Evolutionary conservation across 2,797 vertebrate genomes (phyloP).

Genomic region (Phoeniculus purpureus): DNA sequence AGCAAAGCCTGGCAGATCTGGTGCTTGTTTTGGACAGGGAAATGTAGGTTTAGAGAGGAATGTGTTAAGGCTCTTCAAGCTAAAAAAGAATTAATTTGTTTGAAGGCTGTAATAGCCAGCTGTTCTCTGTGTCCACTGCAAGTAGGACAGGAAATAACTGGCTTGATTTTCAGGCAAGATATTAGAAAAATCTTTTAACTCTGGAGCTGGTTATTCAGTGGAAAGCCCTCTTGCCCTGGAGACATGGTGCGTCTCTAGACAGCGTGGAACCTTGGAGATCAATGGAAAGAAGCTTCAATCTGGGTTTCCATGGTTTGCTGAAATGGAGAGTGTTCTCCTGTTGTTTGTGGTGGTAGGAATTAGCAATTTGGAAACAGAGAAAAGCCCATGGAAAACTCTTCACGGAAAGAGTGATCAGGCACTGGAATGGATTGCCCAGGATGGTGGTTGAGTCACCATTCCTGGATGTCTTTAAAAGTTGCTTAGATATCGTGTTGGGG

Average conservation of each 20-base stretch:
- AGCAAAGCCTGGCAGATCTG: background rate
- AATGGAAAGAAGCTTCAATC: background rate
- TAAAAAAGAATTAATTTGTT: background rate
- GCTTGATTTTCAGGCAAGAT: constrained; percentile 10
- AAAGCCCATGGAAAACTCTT: no score
- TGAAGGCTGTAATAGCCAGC: background rate
- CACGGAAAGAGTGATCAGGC: no score
- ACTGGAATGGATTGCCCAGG: no score
- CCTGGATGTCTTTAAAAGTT: no score
- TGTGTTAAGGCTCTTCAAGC: background rate
- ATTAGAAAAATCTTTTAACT: background rate
- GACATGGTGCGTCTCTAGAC: background rate
- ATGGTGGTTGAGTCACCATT: no score
- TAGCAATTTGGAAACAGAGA: no score
- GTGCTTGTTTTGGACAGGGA: background rate
- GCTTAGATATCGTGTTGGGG: no score
- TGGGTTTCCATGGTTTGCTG: no score
- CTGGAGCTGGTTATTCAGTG: background rate
- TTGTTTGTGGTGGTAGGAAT: no score
- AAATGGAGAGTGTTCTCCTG: no score
- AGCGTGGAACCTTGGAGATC: background rate
- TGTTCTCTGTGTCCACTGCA: background rate
- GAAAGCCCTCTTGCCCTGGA: background rate
- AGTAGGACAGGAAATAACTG: constrained; percentile 14
- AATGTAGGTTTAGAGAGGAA: background rate